Evolutionary conservation across 2,113 vertebrate species (phyloP), one percentile per base, ranked within the genome.

Genomic region (Ancistrus triradiatus): DNA sequence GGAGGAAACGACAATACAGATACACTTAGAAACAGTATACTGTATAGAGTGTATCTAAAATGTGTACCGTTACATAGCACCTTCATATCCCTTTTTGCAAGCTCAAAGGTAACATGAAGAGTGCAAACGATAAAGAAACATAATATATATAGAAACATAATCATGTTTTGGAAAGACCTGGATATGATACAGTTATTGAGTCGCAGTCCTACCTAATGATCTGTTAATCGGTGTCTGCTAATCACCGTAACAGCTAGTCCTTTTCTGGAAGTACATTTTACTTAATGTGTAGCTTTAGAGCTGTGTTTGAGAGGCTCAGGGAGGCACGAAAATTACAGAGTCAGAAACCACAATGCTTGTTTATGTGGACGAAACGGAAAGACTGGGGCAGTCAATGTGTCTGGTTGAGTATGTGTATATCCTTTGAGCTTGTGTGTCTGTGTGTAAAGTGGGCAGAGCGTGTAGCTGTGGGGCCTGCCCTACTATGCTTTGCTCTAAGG

Each of bases 1-100:
- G 68, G 68, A 73, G 81, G 81, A 87, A 87, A 82, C 66, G 67
- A 72, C 77, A 68, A 69, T 63, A 62, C 69, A 72, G 51, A 58
- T 19, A 52, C 48, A 21, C 17, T 14, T 11, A 3, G 17, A 25
- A 43, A 64, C 21, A 24, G 18, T n/a, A 18, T 25, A n/a, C n/a
- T 11, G 13, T n/a, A n/a, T n/a, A n/a, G n/a, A 40, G 6, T 14
- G 17, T 46, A 22, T 46, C 38, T 27, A 40, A 27, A 55, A 6
- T 19, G 15, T 52, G 2, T 2, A 25, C 28, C 22, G 28, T 51
- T 17, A 51, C 10, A 7, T 31, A 31, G 27, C 3, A 31, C 27
- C 27, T 31, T 31, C 7, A 31, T 31, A 7, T n/a, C 27, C 27
- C 27, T 31, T 31, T 31, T 4, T 31, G 7, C 27, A n/a, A n/a